Conservation (phyloP, 2,113 vertebrate genomes). For the Todiramphus saurophagus region DNA sequence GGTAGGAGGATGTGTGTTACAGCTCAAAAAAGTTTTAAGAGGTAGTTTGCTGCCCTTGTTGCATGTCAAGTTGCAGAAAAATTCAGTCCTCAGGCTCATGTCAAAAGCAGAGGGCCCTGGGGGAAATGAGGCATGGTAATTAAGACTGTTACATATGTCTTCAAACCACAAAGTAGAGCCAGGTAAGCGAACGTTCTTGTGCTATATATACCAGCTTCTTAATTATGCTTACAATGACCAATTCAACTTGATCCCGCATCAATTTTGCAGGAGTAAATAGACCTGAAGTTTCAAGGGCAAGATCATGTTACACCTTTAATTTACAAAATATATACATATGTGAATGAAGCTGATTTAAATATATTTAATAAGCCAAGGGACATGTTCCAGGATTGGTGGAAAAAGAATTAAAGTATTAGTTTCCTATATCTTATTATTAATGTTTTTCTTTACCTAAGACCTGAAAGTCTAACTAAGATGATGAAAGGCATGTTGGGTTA, state of each 20-base stretch:
- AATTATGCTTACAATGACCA: slow-evolving; percentile 1
- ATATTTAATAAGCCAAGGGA: slow-evolving; percentile 53
- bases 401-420: slow-evolving; percentile 80
- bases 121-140: slow-evolving; percentile 35
- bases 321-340: not conserved
- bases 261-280: slow-evolving; percentile 46
- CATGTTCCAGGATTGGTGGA: slow-evolving; percentile 47
- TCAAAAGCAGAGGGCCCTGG: not conserved
- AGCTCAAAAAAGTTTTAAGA: not conserved
- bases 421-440: slow-evolving; percentile 77
- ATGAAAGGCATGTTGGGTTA: slow-evolving; percentile 58
- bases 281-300: slow-evolving; percentile 13
- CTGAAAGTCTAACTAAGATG: slow-evolving; percentile 59
- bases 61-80: not conserved
- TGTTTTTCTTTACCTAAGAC: slow-evolving; percentile 66
- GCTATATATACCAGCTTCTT: slow-evolving; percentile 23
- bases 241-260: slow-evolving; percentile 25
- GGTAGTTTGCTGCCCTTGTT: not conserved
- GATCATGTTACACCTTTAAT: slow-evolving; percentile 18
- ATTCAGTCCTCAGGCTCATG: not conserved
- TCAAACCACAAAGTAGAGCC: not conserved
- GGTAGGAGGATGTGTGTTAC: not conserved
- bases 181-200: not conserved
- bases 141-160: slow-evolving; percentile 33
- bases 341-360: slow-evolving; percentile 41